These are phyloP conservation scores for Falco biarmicus DNA, from an alignment of 2,797 vertebrate genomes.

Conservation along the genomic window DNA sequence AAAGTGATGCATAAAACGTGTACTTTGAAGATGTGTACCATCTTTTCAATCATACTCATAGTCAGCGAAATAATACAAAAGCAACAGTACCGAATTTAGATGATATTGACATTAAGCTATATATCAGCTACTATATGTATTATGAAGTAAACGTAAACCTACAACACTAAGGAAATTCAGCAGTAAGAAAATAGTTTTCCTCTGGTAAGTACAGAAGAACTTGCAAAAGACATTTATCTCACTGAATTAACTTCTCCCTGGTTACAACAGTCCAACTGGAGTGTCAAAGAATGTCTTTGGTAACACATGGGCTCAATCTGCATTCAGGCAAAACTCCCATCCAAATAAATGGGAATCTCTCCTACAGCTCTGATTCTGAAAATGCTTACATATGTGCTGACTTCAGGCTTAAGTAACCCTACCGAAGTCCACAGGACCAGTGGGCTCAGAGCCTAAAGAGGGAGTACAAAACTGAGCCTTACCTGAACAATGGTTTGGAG, in stretches of 20 bases:
- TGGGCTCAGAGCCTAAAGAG: neutral
- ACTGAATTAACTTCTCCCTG: neutral
- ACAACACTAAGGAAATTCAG: neutral
- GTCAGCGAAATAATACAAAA: neutral
- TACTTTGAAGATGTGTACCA: neutral
- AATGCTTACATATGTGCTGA: neutral
- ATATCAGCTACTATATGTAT: neutral
- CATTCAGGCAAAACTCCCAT: neutral
- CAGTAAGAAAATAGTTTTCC: neutral
- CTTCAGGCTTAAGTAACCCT: neutral
- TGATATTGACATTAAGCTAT: neutral
- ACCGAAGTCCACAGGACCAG: neutral
- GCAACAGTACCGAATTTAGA: neutral
- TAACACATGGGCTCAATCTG: neutral
- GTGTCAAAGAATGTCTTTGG: neutral
- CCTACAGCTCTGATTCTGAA: neutral
- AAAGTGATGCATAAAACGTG: neutral
- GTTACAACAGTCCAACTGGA: neutral
- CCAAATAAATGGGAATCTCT: neutral
- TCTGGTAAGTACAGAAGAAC: neutral
- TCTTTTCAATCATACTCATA: neutral
- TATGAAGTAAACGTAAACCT: neutral
- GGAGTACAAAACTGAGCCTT: neutral
- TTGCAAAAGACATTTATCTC: neutral
- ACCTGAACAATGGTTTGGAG: neutral